Evolutionary conservation across 2,113 vertebrate genomes (phyloP), one percentile per base, ranked within the genome.

Genomic region (Lophochroa leadbeateri): DNA sequence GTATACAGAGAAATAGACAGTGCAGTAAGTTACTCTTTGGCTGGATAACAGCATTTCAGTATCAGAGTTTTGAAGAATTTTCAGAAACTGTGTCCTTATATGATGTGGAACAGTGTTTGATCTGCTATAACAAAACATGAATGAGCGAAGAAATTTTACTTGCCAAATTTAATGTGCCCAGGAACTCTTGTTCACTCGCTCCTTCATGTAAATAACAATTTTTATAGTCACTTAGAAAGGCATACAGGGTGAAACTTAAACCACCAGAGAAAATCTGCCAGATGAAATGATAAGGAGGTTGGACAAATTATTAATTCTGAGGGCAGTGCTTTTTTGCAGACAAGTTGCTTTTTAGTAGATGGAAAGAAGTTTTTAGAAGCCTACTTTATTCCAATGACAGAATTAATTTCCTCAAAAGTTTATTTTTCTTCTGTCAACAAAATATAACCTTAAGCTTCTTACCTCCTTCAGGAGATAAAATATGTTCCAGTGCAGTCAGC

Each of bases 381-480:
- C n/a, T 37, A 31, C 24, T 71, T 85, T 82, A 74, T 95, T 85
- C 11, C 69, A 94, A 33, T 37, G 49, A 61, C 17, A 96, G 91
- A 96, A 64, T 72, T 74, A 70, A 83, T 91, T 75, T 94, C 44
- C 69, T 96, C 29, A 86, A 94, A 95, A 86, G 17, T 46, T 52
- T 88, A 13, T 89, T 95, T 89, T 91, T 77, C n/a, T 27, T 86
- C 90, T 84, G 43, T 79, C 83, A 91, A 88, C 17, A 92, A 44
- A 82, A 76, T 76, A 60, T 9, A 44, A 63, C 58, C 82, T 46
- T 96, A 77, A 79, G 31, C 18, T 95, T 72, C 67, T 87, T 89
- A 72, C 20, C 64, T 95, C 23, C 35, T 94, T 96, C 67, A 88
- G 39, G 0, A 1, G 52, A 93, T 76, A 88, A 80, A 95, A 88